phyloP scores from a whole-genome alignment of 2,888 invertebrate species.

The Pheosia tremula region DNA sequence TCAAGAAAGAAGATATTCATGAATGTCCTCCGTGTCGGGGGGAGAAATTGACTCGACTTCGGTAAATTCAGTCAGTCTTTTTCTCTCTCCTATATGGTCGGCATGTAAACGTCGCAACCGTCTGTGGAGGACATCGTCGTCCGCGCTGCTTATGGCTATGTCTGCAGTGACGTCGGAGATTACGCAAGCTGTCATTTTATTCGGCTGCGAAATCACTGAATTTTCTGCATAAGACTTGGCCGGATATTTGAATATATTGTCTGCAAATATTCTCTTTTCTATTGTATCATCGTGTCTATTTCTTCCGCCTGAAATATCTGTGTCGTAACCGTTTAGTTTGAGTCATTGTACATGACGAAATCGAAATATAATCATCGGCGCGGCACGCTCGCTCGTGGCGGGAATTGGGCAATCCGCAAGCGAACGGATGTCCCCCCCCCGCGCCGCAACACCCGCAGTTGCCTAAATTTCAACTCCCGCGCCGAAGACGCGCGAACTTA shows the following conservation, averaged over 20 bases:
- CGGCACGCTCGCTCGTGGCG: conserved; percentile 55
- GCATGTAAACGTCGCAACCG: conserved; percentile 67
- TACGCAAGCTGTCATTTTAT: conserved; percentile 76
- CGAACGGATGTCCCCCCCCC: conserved; percentile 60
- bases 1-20: conserved; percentile 33
- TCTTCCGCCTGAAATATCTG: conserved; percentile 51
- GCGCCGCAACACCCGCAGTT: conserved; percentile 37
- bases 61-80: conserved; percentile 88
- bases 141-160: conserved; percentile 46
- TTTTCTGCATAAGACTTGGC: conserved; percentile 74
- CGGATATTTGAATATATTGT: conserved; percentile 19
- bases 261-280: conserved; percentile 16
- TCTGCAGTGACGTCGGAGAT: conserved; percentile 81
- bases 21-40: conserved; percentile 83
- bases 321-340: conserved; percentile 66
- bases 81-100: conserved; percentile 90
- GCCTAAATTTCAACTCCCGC: conserved; percentile 64
- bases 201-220: conserved; percentile 81
- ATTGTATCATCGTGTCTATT: conserved; percentile 30
- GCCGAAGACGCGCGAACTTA: conserved; percentile 56
- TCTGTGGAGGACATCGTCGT: conserved; percentile 26
- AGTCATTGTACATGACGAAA: conserved; percentile 74
- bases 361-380: conserved; percentile 64
- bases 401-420: conserved; percentile 78
- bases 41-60: conserved; percentile 88